Conservation (phyloP, 2,113 vertebrate genomes). For the Caranx melampygus region DNA sequence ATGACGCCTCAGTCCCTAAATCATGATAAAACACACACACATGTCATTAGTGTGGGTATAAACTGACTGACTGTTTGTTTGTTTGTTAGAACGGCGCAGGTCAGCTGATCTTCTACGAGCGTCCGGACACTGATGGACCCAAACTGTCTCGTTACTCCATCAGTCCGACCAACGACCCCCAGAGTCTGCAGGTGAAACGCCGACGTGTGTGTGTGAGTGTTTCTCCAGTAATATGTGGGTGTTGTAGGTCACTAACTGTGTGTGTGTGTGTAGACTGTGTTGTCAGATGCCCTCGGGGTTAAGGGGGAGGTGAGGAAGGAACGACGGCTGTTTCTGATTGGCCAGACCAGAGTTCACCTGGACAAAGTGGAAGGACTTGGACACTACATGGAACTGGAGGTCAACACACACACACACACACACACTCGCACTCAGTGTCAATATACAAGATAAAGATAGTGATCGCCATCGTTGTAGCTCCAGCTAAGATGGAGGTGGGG, state of each 20-base stretch:
- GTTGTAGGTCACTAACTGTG: not conserved
- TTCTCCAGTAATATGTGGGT: not conserved
- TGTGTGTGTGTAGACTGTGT: conserved; percentile 59
- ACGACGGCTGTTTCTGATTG: conserved; percentile 85
- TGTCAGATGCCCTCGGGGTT: conserved; percentile 83
- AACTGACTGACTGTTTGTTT: conserved; percentile 9
- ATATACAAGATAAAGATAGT: too few species aligned
- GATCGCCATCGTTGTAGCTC: too few species aligned
- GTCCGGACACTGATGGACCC: conserved; percentile 84
- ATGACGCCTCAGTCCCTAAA: too few species aligned
- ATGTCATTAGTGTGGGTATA: too few species aligned
- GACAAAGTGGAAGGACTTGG: conserved; percentile 87
- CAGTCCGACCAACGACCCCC: conserved; percentile 81
- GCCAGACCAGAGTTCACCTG: conserved; percentile 88
- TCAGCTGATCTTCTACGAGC: conserved; percentile 90
- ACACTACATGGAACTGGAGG: conserved; percentile 90
- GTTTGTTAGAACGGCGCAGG: conserved; percentile 81
- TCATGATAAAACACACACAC: too few species aligned
- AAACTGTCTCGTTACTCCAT: conserved; percentile 86
- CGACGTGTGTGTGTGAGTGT: not conserved
- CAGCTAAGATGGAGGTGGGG: too few species aligned
- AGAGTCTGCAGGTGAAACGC: conserved; percentile 80
- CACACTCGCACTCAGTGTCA: not conserved
- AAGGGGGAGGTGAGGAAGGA: conserved; percentile 86
- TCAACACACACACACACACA: conserved; percentile 39